Percentiles rank a stretch among this genome's conserved stretches.
These are phyloP conservation scores for Morpho achilles DNA, from an alignment of 2,888 invertebrate species.

Conservation along the genomic window DNA sequence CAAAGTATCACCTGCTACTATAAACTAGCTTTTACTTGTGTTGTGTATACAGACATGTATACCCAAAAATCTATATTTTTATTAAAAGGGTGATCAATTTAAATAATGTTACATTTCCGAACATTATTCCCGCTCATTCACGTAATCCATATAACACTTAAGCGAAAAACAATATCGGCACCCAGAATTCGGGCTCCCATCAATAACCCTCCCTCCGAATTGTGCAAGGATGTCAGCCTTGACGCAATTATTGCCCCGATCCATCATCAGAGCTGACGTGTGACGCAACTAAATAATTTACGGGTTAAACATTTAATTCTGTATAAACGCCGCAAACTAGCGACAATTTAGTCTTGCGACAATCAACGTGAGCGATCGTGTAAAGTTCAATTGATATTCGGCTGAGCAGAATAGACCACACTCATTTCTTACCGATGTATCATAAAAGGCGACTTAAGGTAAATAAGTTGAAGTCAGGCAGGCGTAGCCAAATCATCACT, in stretches of 20 bases:
- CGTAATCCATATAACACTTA: conserved; percentile 18
- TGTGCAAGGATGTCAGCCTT: conserved; percentile 38
- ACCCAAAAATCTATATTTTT: too few relatives aligned
- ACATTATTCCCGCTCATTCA: conserved; percentile 4
- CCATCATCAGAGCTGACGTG: conserved; percentile 65
- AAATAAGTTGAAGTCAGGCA: too few relatives aligned
- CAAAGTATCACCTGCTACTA: too few relatives aligned
- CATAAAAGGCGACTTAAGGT: too few relatives aligned
- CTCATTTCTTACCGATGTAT: too few relatives aligned
- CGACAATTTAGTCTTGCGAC: not conserved
- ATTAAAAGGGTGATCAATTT: too few relatives aligned
- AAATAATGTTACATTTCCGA: not conserved
- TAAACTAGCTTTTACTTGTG: too few relatives aligned
- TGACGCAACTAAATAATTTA: conserved; percentile 75
- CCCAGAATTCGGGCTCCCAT: conserved; percentile 27
- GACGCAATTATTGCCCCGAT: conserved; percentile 69
- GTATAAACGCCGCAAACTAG: conserved; percentile 26
- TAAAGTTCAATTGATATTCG: too few relatives aligned
- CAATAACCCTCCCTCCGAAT: conserved; percentile 29
- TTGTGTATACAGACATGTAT: too few relatives aligned
- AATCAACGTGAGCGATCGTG: not conserved
- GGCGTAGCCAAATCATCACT: too few relatives aligned
- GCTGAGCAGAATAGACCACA: too few relatives aligned
- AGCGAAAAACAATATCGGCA: conserved; percentile 25
- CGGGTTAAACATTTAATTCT: conserved; percentile 55